These are phyloP conservation scores for Euphydryas editha DNA, from an alignment of 2,888 invertebrate genomes.

Conservation along the genomic window DNA sequence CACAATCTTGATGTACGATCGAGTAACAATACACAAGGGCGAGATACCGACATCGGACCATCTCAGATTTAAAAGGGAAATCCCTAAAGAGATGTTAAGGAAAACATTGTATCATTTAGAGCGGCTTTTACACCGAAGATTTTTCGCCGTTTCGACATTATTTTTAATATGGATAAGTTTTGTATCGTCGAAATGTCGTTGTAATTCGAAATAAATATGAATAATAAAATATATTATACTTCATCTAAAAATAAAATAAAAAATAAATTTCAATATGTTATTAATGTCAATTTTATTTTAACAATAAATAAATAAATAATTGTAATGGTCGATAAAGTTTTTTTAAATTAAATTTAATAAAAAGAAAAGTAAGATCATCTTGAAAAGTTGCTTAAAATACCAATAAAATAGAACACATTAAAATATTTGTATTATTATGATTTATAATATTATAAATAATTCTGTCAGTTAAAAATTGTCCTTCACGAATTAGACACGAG, in stretches of 20 bases:
- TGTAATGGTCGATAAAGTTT: no score
- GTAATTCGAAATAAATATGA: no score
- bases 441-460: background rate
- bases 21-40: constrained; percentile 11
- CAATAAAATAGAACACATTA: background rate
- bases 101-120: constrained; percentile 16
- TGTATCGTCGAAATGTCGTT: no score
- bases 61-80: constrained; percentile 22
- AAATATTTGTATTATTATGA: background rate
- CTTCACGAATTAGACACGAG: constrained; percentile 33
- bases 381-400: no score
- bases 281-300: no score
- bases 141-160: background rate
- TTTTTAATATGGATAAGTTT: background rate
- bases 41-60: constrained; percentile 5
- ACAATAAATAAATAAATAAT: no score
- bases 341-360: no score
- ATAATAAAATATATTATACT: no score
- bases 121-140: constrained; percentile 11
- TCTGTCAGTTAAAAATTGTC: constrained; percentile 30
- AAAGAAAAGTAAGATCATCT: no score
- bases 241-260: no score
- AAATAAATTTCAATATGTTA: no score
- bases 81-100: constrained; percentile 24
- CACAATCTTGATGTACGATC: constrained; percentile 5